Base-by-base conservation (phyloP, 2,113 vertebrate species). In the Chinchilla lanigera region DNA sequence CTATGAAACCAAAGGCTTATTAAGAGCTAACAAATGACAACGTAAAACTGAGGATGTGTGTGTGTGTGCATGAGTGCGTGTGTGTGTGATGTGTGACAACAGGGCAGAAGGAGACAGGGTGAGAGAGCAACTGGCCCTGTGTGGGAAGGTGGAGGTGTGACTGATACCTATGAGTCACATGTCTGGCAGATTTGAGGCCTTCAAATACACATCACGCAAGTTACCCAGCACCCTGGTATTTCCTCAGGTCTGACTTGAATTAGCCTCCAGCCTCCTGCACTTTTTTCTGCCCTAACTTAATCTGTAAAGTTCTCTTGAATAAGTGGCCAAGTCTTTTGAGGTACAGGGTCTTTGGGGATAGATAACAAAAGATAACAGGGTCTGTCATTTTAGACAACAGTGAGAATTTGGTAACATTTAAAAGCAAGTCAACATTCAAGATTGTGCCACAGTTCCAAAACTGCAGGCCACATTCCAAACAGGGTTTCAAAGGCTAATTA, bases 351-450 rank as follows among this genome's bases (percentile, higher is more conserved):
- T 90, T 89, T 50, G 41, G 54, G 44, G 44, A 20, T 16, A 87
- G 52, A 33, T 93, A 24, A 35, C 28, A 56, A 82, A 81, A 61
- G 50, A 24, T 67, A 92, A 67, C 50, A 85, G 12, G 16, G 3
- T 77, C 22, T 92, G 65, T 71, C 60, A 67, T 47, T 88, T 81
- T 9, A 13, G 75, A 82, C 4, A 93, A 44, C 52, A 63, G 30
- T 65, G 73, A 61, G 54, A 81, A 65, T 65, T 80, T 9, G 13
- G 65, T 63, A 71, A 81, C 82, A 89, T 44, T 94, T 73, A 38
- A 94, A 93, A 94, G 71, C 50, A 75, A 67, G 38, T 71, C 61
- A 90, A 30, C 63, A 28, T 85, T 90, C n/a, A 88, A 82, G 35
- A 90, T 65, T 0, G 38, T 56, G 61, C 38, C 33, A 22, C 94